Evolutionary conservation across 2,888 invertebrate species (phyloP), one percentile per base, ranked within the genome.

Genomic region (Pheosia gnoma): DNA sequence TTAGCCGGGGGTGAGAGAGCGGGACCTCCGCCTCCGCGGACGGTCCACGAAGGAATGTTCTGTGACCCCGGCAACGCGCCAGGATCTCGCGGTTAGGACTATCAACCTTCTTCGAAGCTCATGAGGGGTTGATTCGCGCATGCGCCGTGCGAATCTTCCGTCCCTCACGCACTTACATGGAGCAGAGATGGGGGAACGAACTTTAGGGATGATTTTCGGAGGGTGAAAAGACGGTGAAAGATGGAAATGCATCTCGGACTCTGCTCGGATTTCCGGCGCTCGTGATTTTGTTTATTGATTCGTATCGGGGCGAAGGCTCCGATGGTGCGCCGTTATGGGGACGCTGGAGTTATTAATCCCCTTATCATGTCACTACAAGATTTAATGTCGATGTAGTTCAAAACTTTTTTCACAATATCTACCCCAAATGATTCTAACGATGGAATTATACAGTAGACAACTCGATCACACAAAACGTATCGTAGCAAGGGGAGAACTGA

Each of bases 201-300:
- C 81, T 88, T 88, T 87, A 79, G 91, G 92, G 92, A 90, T 88
- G 90, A 86, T 88, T 81, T 90, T 88, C 86, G 91, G 90, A 91
- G 93, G 93, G 93, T 92, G 91, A 89, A 88, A 86, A 90, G 89
- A 90, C 90, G 89, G 85, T 89, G 91, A 89, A 91, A 90, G 91
- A 91, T 92, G 92, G 92, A 92, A 93, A 91, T 93, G 92, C 93
- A 93, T 93, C 91, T 91, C 87, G 87, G 86, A 90, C 88, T 89
- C 83, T 83, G 91, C 88, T 91, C 92, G 91, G 92, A 92, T 93
- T 92, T 93, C 93, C 93, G 90, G 87, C 83, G 90, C 87, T 88
- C 81, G 89, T 90, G 92, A 93, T 92, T 91, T 92, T 90, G 90
- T 90, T 93, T 93, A 93, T 93, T 91, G 93, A 93, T 93, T 93